Conservation (phyloP, 2,888 invertebrate genomes). For the Drosophila kambysellisi region DNA sequence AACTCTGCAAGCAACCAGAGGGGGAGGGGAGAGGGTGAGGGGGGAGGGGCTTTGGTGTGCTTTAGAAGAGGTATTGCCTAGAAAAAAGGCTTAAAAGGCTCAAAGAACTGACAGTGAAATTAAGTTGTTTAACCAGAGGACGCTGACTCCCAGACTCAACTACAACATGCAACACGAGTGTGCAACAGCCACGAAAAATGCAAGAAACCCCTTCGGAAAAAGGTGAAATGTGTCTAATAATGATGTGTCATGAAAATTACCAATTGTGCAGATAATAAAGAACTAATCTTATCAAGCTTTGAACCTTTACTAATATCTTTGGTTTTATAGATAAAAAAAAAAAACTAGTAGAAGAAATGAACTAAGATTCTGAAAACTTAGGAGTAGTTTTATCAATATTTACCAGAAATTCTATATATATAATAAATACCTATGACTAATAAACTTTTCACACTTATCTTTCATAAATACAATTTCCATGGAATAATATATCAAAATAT, state of each 20-base stretch:
- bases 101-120: constrained; percentile 54
- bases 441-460: neutral
- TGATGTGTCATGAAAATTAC: constrained; percentile 26
- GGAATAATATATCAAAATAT: neutral
- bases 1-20: constrained; percentile 61
- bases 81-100: constrained; percentile 44
- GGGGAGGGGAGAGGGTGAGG: neutral
- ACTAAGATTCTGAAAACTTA: neutral
- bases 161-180: constrained; percentile 8
- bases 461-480: neutral
- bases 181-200: neutral
- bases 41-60: neutral
- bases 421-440: neutral
- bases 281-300: constrained; percentile 33
- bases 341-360: neutral
- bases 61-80: constrained; percentile 35
- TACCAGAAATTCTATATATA: neutral
- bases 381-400: neutral
- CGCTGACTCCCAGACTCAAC: constrained; percentile 16
- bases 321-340: neutral
- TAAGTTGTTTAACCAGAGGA: constrained; percentile 57
- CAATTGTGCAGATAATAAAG: constrained; percentile 6
- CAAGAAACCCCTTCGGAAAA: constrained; percentile 1
- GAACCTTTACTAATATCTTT: neutral
- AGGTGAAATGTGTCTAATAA: constrained; percentile 1